A percentile compares a stretch with the other conserved stretches of the same genome.
Conservation (phyloP, 2,797 vertebrate genomes). For the Momotus momota region DNA sequence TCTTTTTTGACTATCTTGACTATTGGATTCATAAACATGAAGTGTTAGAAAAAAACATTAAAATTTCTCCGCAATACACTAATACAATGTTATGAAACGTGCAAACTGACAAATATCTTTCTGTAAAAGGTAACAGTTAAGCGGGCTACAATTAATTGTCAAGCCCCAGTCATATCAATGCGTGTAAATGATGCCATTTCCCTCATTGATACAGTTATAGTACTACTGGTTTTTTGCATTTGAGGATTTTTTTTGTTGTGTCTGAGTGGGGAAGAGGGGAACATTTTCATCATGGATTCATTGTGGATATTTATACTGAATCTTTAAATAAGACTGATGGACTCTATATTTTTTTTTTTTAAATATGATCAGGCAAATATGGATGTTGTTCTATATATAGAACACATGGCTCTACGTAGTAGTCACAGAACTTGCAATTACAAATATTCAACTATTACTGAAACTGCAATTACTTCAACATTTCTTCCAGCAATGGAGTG, state of each 20-base stretch:
- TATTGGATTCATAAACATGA: neutral
- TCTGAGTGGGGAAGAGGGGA: rapidly evolving
- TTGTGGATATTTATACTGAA: neutral
- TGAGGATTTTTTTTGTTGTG: neutral
- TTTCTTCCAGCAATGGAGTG: neutral
- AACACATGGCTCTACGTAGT: neutral
- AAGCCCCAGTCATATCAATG: neutral
- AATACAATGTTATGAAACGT: neutral
- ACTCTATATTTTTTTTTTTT: neutral
- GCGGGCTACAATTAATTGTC: neutral
- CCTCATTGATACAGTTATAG: neutral
- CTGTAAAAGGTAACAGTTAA: neutral
- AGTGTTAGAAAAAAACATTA: neutral
- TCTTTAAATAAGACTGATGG: neutral
- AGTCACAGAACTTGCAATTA: neutral
- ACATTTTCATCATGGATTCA: neutral
- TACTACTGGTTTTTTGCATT: neutral
- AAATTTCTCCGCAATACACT: neutral
- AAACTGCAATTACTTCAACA: slow-evolving; percentile 2
- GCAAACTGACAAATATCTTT: neutral
- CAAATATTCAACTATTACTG: neutral
- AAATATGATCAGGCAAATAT: neutral
- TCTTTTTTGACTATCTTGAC: neutral
- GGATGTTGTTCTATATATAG: neutral
- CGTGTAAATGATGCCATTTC: neutral